These are phyloP conservation scores for Anhinga rufa DNA, from an alignment of 2,113 vertebrate species.

Conservation along the genomic window DNA sequence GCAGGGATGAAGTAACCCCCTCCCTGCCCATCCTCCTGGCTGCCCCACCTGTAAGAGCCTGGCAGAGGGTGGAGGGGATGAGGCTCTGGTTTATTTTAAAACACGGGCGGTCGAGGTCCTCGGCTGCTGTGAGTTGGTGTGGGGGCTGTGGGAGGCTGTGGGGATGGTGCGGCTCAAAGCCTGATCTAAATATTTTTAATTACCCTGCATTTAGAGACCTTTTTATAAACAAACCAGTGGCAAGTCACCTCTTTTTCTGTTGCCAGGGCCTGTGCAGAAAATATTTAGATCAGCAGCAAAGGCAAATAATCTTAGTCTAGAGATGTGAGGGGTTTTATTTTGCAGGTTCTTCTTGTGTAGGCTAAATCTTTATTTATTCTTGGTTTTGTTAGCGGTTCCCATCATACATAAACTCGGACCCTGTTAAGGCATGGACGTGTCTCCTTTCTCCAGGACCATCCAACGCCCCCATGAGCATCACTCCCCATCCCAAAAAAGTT, in stretches of 20 bases:
- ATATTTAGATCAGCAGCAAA: background rate
- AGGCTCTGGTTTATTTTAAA: background rate
- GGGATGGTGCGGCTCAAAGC: background rate
- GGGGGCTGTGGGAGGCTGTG: background rate
- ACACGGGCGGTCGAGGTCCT: rapidly evolving
- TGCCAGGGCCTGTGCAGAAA: background rate
- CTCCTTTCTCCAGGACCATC: slow-evolving; percentile 31
- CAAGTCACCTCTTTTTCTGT: background rate
- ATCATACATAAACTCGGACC: background rate
- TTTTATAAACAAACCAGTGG: background rate
- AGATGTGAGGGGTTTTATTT: background rate
- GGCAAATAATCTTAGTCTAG: background rate
- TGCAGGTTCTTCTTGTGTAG: background rate
- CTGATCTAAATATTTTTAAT: background rate
- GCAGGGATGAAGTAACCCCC: background rate
- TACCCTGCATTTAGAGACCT: background rate
- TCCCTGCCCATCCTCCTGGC: rapidly evolving
- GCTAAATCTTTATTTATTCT: background rate
- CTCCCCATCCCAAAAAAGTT: slow-evolving; percentile 14
- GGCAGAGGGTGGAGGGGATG: background rate
- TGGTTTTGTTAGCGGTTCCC: background rate
- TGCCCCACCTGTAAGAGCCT: background rate
- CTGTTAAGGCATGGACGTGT: background rate
- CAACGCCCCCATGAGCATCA: background rate
- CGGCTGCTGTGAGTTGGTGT: rapidly evolving